phyloP scores from a whole-genome alignment of 1,140 invertebrate species.

The Argopecten irradians region DNA sequence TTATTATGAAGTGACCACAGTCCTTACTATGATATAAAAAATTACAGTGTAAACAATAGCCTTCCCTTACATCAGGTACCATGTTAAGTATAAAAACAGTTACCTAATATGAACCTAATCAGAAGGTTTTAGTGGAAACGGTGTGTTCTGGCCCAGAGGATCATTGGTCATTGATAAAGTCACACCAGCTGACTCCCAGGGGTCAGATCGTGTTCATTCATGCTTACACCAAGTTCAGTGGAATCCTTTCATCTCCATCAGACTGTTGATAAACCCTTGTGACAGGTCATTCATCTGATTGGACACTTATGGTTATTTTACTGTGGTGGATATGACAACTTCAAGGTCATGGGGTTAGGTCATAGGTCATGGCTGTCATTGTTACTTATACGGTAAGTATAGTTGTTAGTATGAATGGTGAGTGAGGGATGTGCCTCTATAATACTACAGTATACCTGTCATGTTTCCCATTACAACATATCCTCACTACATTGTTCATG shows the following conservation, averaged over 20 bases:
- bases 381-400: neutral
- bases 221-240: neutral
- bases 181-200: neutral
- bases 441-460: neutral
- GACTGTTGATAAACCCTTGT: neutral
- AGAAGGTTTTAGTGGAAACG: no score
- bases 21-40: no score
- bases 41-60: no score
- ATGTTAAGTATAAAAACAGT: no score
- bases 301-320: conserved; percentile 22
- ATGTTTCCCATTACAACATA: neutral
- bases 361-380: conserved; percentile 12
- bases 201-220: neutral
- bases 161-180: neutral
- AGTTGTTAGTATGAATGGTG: neutral
- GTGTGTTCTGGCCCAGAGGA: neutral
- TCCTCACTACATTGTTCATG: neutral
- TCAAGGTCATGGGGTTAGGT: neutral
- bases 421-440: neutral
- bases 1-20: no score
- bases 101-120: no score
- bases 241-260: neutral
- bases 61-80: no score
- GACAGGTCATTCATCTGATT: conserved; percentile 16
- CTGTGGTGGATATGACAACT: conserved; percentile 16